Conservation (phyloP, 2,888 invertebrate species). For the Digitonthophagus gazella region DNA sequence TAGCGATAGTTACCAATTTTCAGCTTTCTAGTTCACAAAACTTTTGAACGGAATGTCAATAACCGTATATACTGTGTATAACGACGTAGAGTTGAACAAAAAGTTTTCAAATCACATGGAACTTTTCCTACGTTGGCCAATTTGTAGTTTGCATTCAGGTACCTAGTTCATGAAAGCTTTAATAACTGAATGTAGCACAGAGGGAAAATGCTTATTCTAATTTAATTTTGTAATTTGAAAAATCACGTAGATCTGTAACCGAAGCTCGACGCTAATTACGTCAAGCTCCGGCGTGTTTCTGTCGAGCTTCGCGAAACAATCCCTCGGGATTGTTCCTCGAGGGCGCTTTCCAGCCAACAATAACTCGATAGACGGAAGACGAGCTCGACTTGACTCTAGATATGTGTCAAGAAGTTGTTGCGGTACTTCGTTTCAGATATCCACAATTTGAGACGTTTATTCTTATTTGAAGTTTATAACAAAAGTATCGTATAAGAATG, state of each 20-base stretch:
- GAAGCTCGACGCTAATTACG: background rate
- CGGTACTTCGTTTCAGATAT: too few relatives aligned
- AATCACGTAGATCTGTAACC: background rate
- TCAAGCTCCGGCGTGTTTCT: background rate
- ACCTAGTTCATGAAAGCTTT: too few relatives aligned
- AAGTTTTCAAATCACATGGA: too few relatives aligned
- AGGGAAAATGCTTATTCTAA: background rate
- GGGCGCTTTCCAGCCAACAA: background rate
- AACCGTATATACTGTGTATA: too few relatives aligned
- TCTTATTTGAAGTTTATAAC: background rate
- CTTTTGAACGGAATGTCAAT: too few relatives aligned
- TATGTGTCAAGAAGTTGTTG: background rate
- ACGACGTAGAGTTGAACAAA: too few relatives aligned
- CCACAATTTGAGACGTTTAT: background rate
- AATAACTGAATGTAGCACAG: too few relatives aligned
- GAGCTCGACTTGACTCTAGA: background rate
- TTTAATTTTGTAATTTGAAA: background rate
- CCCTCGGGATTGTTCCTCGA: background rate
- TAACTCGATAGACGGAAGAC: background rate
- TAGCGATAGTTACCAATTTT: too few relatives aligned
- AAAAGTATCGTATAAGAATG: too few relatives aligned
- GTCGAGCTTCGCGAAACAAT: background rate
- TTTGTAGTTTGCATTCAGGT: too few relatives aligned
- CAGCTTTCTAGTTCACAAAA: too few relatives aligned
- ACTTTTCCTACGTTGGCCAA: too few relatives aligned